These are phyloP conservation scores for Drosophila kokeensis DNA, from an alignment of 2,888 invertebrate species.

Conservation along the genomic window DNA sequence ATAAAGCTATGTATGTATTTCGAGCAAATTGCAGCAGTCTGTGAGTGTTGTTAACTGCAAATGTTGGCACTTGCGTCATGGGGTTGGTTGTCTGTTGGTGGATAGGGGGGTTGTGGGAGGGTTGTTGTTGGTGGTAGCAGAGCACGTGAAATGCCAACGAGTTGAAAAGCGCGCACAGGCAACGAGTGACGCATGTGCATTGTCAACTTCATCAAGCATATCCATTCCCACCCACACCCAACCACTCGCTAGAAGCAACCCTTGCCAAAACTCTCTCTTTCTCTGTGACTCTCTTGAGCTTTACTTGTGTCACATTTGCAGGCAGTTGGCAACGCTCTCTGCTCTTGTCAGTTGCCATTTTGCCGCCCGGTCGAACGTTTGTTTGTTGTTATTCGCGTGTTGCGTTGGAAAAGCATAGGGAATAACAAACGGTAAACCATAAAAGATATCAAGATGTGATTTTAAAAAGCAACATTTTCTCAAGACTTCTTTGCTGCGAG, in stretches of 20 bases:
- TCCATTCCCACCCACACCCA: not conserved
- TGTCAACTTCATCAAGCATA: slow-evolving; percentile 11
- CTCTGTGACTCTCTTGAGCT: slow-evolving; percentile 9
- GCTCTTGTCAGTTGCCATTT: slow-evolving; percentile 78
- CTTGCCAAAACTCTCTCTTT: slow-evolving; percentile 26
- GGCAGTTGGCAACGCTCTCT: slow-evolving; percentile 30
- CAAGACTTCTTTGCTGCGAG: slow-evolving; percentile 13
- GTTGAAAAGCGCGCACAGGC: slow-evolving; percentile 55
- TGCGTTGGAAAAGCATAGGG: slow-evolving; percentile 31
- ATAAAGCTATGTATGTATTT: slow-evolving; percentile 32
- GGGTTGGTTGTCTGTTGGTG: slow-evolving; percentile 31
- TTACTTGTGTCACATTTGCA: slow-evolving; percentile 21
- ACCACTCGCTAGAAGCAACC: slow-evolving; percentile 33
- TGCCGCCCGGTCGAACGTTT: slow-evolving; percentile 78
- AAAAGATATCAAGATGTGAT: slow-evolving; percentile 29
- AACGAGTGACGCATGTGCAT: slow-evolving; percentile 63
- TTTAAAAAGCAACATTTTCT: slow-evolving; percentile 3
- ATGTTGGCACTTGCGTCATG: slow-evolving; percentile 40
- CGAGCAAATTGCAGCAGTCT: slow-evolving; percentile 47
- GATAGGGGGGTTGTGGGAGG: not conserved
- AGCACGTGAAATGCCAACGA: slow-evolving; percentile 60
- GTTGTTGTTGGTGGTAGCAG: slow-evolving; percentile 1
- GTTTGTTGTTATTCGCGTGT: slow-evolving; percentile 72
- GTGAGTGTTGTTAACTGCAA: slow-evolving; percentile 7
- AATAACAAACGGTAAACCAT: slow-evolving; percentile 21